Evolutionary conservation across 2,113 vertebrate genomes (phyloP), one percentile per base, ranked within the genome.

Genomic region (Cheirogaleus medius): DNA sequence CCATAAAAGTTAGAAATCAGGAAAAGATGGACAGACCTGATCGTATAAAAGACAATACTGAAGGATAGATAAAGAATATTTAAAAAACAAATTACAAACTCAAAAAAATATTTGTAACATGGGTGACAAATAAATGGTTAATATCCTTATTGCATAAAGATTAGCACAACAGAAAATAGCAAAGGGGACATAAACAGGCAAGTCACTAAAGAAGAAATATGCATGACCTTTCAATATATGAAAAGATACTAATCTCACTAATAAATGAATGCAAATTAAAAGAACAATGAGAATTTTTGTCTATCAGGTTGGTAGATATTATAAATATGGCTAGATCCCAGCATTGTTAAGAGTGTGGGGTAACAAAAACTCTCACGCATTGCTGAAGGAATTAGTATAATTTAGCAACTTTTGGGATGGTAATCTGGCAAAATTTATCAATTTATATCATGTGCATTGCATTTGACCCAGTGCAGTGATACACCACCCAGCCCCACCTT

Each of bases 151-250:
- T 87, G 25, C 8, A 83, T 71, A 56, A 91, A 90, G 68, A 81
- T 86, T 34, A 86, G 52, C 42, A 84, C 47, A 91, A 58, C 44
- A 92, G 88, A 78, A 96, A 78, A 73, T 94, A 34, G 8, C 82
- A 85, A 84, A 95, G 58, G 34, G 21, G 1, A 4, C 82, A 92
- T 66, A 68, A 92, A 68, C 6, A 77, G 39, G 23, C 39, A 94
- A 91, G 20, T 81, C 77, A 84, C 73, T 92, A n/a, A 95, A 95
- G 29, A 96, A 85, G 52, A 97, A 90, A 97, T 81, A 90, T n/a
- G 27, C 32, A 64, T 92, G 85, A 39, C 54, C 74, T 94, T 95
- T 92, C 89, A 95, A 78, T 94, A 90, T 56, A 37, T 86, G 84
- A 64, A 81, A 64, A 87, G 15, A 92, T 78, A 97, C 90, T 86